Evolutionary conservation across 2,113 vertebrate species (phyloP).

Genomic region (Anolis carolinensis): DNA sequence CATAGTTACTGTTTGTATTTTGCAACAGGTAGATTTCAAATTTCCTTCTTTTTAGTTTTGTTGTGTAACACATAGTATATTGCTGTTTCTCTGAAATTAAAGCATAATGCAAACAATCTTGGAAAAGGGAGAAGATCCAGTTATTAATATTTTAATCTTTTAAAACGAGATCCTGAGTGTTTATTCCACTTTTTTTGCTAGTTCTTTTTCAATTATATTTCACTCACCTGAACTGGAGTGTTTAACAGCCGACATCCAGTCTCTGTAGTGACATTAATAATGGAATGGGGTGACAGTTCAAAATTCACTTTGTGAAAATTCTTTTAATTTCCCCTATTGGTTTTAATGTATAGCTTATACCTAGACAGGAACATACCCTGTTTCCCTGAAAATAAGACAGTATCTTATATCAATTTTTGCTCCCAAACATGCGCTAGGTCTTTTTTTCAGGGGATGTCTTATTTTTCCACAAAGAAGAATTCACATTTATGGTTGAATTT

Average conservation of each 20-base stretch:
- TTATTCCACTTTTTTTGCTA: background rate
- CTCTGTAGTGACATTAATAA: background rate
- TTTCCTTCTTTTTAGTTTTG: conserved; percentile 25
- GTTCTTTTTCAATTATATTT: background rate
- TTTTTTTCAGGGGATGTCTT: no score
- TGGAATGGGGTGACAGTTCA: background rate
- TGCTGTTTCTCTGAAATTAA: conserved; percentile 11
- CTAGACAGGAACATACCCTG: background rate
- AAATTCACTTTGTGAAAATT: background rate
- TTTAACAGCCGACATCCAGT: background rate
- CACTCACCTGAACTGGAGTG: background rate
- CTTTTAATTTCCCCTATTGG: background rate
- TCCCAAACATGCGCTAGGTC: no score
- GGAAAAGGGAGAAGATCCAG: background rate
- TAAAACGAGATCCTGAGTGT: background rate
- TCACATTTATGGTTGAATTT: no score
- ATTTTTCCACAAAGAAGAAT: no score
- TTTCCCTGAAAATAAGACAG: no score
- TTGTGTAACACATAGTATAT: background rate
- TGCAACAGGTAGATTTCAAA: background rate
- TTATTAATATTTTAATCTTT: conserved; percentile 2
- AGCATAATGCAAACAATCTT: background rate
- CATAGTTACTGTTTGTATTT: conserved; percentile 13
- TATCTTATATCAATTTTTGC: no score
- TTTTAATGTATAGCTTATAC: background rate